Conservation (phyloP, 2,888 invertebrate species). For the Idaea biselata region DNA sequence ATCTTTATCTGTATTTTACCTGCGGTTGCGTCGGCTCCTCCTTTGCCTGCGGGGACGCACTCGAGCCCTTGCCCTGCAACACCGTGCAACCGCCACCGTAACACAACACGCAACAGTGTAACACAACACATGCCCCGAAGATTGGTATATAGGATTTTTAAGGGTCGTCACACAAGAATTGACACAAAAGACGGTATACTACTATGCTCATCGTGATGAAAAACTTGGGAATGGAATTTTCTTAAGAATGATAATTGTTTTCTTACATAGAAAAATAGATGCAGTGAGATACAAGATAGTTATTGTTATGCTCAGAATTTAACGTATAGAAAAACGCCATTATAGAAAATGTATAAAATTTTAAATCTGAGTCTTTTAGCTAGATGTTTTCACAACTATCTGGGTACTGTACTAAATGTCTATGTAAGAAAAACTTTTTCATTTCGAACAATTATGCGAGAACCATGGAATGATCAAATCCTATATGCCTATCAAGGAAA, state of each 20-base stretch:
- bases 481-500: constrained; percentile 49
- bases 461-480: not conserved
- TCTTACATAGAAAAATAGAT: not conserved
- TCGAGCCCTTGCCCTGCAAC: constrained; percentile 75
- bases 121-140: constrained; percentile 17
- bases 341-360: too few species aligned
- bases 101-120: constrained; percentile 35
- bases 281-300: too few species aligned
- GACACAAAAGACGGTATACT: not conserved
- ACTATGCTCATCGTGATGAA: not conserved
- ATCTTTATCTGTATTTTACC: constrained; percentile 39
- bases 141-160: constrained; percentile 27
- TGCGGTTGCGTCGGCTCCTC: constrained; percentile 39
- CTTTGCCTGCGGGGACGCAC: constrained; percentile 61
- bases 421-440: not conserved
- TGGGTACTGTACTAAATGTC: not conserved
- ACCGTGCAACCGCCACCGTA: constrained; percentile 61
- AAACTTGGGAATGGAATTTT: not conserved
- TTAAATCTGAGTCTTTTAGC: too few species aligned
- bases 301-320: too few species aligned
- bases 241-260: not conserved
- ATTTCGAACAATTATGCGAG: not conserved
- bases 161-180: not conserved
- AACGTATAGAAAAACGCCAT: too few species aligned
- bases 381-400: not conserved